Conservation (phyloP, 2,888 invertebrate genomes). For the Lutraria lutraria region DNA sequence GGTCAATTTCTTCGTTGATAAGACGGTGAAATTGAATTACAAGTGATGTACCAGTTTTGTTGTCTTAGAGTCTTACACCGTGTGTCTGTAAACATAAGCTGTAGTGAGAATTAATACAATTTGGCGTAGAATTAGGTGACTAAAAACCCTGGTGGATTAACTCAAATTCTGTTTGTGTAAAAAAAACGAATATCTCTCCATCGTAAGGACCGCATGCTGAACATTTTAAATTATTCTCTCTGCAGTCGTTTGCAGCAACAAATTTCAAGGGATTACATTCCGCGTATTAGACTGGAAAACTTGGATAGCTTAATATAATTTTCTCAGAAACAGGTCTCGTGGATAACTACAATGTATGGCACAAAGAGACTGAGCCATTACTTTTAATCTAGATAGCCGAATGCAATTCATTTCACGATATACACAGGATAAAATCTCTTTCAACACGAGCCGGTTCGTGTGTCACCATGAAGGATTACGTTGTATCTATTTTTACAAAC, state of each 20-base stretch:
- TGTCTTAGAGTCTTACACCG: not conserved
- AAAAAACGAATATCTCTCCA: not conserved
- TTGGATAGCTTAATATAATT: no score
- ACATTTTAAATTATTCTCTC: not conserved
- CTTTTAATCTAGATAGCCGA: no score
- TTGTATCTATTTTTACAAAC: no score
- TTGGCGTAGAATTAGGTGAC: not conserved
- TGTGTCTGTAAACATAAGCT: not conserved
- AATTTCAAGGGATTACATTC: not conserved
- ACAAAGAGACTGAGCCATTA: no score
- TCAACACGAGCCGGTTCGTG: no score
- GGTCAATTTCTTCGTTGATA: not conserved
- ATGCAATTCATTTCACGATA: no score
- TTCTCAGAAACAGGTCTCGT: no score
- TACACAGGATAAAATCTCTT: no score
- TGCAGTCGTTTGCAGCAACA: not conserved
- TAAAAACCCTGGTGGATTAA: not conserved
- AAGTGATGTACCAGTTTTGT: conserved; percentile 9
- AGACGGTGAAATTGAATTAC: not conserved
- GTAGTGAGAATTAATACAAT: not conserved
- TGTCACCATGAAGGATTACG: no score
- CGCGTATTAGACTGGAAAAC: not conserved
- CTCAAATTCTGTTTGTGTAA: not conserved
- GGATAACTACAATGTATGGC: no score
- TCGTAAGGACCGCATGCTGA: not conserved